phyloP scores from a whole-genome alignment of 2,888 invertebrate genomes.

The Cephus spinipes region DNA sequence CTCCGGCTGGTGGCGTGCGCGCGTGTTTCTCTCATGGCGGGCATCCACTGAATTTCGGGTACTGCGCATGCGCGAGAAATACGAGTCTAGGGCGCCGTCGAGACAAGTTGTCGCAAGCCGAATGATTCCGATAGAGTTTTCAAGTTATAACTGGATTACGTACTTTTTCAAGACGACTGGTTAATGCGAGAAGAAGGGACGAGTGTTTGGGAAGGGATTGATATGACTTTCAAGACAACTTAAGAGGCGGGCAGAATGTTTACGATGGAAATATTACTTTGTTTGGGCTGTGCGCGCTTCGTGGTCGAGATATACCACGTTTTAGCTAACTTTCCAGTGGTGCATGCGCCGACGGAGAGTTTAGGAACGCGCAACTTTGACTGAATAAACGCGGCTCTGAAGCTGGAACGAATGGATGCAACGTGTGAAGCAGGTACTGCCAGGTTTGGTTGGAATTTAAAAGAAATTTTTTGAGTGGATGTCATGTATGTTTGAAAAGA shows the following conservation, averaged over 20 bases:
- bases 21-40: conserved; percentile 42
- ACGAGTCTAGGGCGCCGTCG: not conserved
- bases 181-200: not conserved
- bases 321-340: not conserved
- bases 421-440: not conserved
- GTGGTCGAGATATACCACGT: not conserved
- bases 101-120: not conserved
- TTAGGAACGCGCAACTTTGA: not conserved
- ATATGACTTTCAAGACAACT: not conserved
- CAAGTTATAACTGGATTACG: not conserved
- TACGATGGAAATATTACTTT: not conserved
- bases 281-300: not conserved
- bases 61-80: conserved; percentile 24
- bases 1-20: conserved; percentile 37
- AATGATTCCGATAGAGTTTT: not conserved
- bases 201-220: not conserved
- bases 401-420: not conserved
- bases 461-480: not conserved
- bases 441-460: not conserved
- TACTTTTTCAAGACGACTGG: not conserved
- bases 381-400: not conserved
- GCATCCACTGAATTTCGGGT: conserved; percentile 20
- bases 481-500: too few relatives aligned
- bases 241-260: not conserved
- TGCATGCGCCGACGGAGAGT: not conserved